Evolutionary conservation across 2,113 vertebrate species (phyloP), one percentile per base, ranked within the genome.

Genomic region (Mola mola): DNA sequence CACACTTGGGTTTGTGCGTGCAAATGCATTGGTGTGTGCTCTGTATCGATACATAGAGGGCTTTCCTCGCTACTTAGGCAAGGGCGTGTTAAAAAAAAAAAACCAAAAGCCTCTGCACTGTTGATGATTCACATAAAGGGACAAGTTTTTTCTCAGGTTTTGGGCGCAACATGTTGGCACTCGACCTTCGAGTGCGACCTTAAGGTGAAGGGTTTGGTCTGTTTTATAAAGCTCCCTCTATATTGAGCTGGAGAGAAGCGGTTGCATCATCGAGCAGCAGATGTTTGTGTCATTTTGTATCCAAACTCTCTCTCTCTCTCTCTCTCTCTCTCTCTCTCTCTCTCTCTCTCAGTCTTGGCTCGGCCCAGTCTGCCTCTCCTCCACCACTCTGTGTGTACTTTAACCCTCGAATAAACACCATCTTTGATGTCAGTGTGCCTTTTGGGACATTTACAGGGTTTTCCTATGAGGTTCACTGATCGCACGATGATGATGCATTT

Each of bases 191-290:
- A 21, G 20, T 63, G 46, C 38, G 53, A 40, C 22, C 25, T 50
- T 29, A 44, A 26, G 8, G 15, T 72, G 63, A 72, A 78, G 65
- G 42, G 29, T 65, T 80, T 48, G 62, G 66, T 50, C 41, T 15
- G 4, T 63, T 73, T 43, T 24, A 36, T 48, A 13, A 61, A 58
- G 28, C 50, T 66, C 11, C 59, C 4, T 53, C 41, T 53, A 37
- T 75, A 34, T 25, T 16, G 21, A 71, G 68, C 62, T 80, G 53
- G 58, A 34, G 22, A 25, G 41, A 59, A 16, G 33, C 55, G 33
- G 36, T 78, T 88, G 78, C 82, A 78, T 89, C 85, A 88, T 65
- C 13, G 24, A 47, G 46, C 46, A 83, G 66, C 85, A 86, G 80
- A 85, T 89, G 87, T 83, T 81, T 75, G 75, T 65, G 75, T 75